Evolutionary conservation across 2,797 vertebrate species (phyloP).

Genomic region (Cebuella pygmaea): DNA sequence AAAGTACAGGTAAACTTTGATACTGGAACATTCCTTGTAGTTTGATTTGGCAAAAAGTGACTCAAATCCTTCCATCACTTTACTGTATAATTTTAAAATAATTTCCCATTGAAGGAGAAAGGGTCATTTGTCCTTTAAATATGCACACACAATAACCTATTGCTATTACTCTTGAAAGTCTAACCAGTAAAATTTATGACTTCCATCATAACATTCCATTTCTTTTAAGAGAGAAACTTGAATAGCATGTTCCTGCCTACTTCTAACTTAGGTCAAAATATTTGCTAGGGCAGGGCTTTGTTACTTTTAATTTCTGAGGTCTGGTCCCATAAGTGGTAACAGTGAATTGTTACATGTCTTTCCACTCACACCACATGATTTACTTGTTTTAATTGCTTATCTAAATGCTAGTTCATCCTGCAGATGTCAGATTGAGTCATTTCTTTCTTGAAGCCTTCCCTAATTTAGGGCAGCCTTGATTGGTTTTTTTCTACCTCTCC

Average conservation of each 20-base stretch:
- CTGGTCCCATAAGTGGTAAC: not conserved
- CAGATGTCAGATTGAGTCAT: not conserved
- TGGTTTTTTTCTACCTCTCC: not conserved
- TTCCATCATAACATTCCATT: slow-evolving; percentile 32
- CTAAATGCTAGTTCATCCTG: not conserved
- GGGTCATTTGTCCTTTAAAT: slow-evolving; percentile 43
- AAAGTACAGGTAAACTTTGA: slow-evolving; percentile 57
- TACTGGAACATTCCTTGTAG: not conserved
- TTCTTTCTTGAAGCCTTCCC: not conserved
- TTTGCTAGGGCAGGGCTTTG: not conserved
- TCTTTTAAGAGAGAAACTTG: slow-evolving; percentile 29
- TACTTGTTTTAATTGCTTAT: not conserved
- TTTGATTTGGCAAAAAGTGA: slow-evolving; percentile 33
- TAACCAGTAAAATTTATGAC: slow-evolving; percentile 37
- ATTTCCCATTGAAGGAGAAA: slow-evolving; percentile 21
- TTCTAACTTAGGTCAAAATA: slow-evolving; percentile 5
- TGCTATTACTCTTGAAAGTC: slow-evolving; percentile 11
- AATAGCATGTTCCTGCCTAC: not conserved
- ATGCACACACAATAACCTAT: not conserved
- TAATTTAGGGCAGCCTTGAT: not conserved
- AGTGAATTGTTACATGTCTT: not conserved
- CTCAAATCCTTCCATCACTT: not conserved
- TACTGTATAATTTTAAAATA: slow-evolving; percentile 7
- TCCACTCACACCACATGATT: not conserved
- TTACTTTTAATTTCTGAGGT: not conserved